Base-by-base conservation (phyloP, 1,140 invertebrate genomes). In the Cherax destructor region DNA sequence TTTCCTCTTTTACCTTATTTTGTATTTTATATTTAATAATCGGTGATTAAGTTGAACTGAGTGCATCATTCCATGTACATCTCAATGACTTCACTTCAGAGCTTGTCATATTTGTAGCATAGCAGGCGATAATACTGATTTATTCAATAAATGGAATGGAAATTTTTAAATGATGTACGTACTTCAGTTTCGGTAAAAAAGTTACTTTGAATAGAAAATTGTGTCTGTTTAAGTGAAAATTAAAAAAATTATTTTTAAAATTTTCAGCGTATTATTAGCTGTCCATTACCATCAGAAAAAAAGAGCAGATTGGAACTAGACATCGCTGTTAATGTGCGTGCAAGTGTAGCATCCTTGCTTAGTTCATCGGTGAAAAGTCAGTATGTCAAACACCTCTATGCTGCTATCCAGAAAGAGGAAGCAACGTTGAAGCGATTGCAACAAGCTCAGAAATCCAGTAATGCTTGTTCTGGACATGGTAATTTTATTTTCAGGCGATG, bases 391-490 rank as follows among this genome's bases (percentile, higher is more conserved):
- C 59, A 81, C 6, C 72, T 92, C 13, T 92, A 76, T 80, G 65
- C 61, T 69, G 83, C 83, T 11, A 81, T 92, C n/a, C 76, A 85
- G 30, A 86, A 61, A 59, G 84, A 88, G 30, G 76, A 79, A 18
- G 50, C 21, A 41, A 59, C 49, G 10, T 77, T 88, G 18, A 30
- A 49, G 24, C 50, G 59, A 47, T 47, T 89, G 9, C 87, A 80
- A 7, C 69, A 78, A 30, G 86, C 92, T 41, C 41, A 79, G n/a
- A 30, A 90, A 93, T 83, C 94, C 94, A 49, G 92, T 94, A 10
- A 93, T 94, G 61, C 92, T 94, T 1, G 86, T 94, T 21, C 87
- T 94, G 24, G 94, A 94, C 87, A 94, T 94, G 93, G 94, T 94
- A 90, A 56, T 56, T 56, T 9, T 56, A 9, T 56, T 7, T 56